Conservation (phyloP, 2,113 vertebrate genomes). For the Oophaga pumilio region DNA sequence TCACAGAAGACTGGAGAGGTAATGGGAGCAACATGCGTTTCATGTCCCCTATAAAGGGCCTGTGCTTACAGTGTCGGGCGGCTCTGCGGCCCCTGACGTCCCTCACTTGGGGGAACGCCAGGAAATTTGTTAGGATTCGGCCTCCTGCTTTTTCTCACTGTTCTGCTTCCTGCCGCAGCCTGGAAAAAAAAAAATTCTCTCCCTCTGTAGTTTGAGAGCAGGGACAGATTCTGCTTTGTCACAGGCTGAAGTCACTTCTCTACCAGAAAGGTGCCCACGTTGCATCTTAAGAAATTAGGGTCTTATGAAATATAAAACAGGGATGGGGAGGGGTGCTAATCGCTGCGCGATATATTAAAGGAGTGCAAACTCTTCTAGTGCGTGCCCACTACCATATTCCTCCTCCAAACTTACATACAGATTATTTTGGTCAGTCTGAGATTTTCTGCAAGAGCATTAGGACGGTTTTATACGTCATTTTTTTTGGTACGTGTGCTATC, state of each 20-base stretch:
- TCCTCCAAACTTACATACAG: too few relatives aligned
- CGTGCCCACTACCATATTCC: too few relatives aligned
- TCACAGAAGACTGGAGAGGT: background rate
- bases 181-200: conserved; percentile 1
- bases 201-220: background rate
- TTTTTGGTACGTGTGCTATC: too few relatives aligned
- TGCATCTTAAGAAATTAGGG: background rate
- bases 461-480: too few relatives aligned
- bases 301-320: too few relatives aligned
- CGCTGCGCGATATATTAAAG: too few relatives aligned
- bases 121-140: conserved; percentile 42
- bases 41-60: background rate
- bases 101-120: conserved; percentile 47
- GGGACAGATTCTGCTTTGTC: conserved; percentile 16
- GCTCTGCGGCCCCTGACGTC: conserved; percentile 19
- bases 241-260: background rate
- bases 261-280: background rate
- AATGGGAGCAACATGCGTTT: background rate
- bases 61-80: background rate
- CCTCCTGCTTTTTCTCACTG: conserved; percentile 33
- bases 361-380: too few relatives aligned
- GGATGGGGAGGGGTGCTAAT: too few relatives aligned
- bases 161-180: conserved; percentile 38
- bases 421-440: too few relatives aligned
- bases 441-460: too few relatives aligned